These are phyloP conservation scores for Seriola rivoliana DNA, from an alignment of 2,113 vertebrate genomes.

Conservation along the genomic window DNA sequence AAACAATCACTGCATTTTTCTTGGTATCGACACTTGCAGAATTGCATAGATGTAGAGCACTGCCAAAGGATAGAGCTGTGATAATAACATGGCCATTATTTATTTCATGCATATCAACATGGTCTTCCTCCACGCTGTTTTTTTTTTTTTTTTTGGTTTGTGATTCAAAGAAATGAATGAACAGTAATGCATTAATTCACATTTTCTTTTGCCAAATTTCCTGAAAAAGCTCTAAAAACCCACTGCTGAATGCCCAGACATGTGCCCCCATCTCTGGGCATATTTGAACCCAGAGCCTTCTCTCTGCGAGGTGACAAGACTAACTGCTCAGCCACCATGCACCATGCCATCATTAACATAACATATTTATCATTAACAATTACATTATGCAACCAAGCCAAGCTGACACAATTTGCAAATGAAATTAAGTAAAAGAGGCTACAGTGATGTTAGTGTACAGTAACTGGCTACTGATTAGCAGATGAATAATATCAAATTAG, in stretches of 20 bases:
- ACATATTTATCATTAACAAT: conserved; percentile 56
- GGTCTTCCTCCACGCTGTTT: neutral
- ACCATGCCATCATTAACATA: conserved; percentile 8
- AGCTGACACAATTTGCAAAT: conserved; percentile 49
- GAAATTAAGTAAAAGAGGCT: conserved; percentile 33
- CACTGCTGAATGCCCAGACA: neutral
- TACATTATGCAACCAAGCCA: conserved; percentile 31
- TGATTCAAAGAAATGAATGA: neutral
- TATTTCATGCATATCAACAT: neutral
- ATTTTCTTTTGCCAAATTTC: neutral
- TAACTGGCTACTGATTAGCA: conserved; percentile 49
- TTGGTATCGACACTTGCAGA: neutral
- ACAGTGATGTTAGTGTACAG: conserved; percentile 37
- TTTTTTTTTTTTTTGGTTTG: neutral
- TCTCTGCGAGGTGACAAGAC: neutral
- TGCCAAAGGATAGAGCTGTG: neutral
- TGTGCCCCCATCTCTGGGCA: neutral
- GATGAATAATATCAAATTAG: conserved; percentile 67
- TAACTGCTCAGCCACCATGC: conserved; percentile 32
- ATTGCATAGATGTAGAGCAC: neutral
- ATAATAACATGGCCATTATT: neutral
- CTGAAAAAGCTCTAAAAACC: neutral
- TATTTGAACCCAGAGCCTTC: neutral
- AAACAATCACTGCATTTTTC: neutral
- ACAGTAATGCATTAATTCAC: neutral